Percentiles rank a stretch among this genome's conserved stretches.
Evolutionary conservation across 37 sponge, comb jelly and placozoan genomes (phyloP).

Genomic region (Tethya wilhelma): DNA sequence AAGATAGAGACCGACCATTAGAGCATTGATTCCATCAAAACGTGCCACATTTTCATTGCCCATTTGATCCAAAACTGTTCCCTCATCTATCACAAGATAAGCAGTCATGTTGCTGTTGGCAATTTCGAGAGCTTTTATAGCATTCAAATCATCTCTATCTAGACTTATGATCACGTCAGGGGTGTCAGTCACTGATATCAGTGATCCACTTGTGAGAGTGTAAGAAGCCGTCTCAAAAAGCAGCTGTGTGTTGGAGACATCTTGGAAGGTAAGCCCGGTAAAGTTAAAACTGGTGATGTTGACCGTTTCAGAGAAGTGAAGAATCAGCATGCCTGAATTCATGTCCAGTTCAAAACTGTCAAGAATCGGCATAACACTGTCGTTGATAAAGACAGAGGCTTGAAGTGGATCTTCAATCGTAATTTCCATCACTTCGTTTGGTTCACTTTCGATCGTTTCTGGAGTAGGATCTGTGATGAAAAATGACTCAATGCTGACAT

Average conservation of each 20-base stretch:
- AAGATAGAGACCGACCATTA: slow-evolving; percentile 32
- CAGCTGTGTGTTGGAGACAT: slow-evolving; percentile 57
- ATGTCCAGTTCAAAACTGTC: slow-evolving; percentile 81
- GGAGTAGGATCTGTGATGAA: slow-evolving; percentile 78
- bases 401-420: slow-evolving; percentile 25
- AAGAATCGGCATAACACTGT: slow-evolving; percentile 61
- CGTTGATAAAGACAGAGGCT: slow-evolving; percentile 58
- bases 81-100: slow-evolving; percentile 62
- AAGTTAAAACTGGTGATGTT: slow-evolving; percentile 70
- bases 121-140: slow-evolving; percentile 74
- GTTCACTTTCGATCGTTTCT: neutral
- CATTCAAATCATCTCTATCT: slow-evolving; percentile 72
- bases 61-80: slow-evolving; percentile 74
- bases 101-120: slow-evolving; percentile 43
- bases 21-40: slow-evolving; percentile 60
- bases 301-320: slow-evolving; percentile 89
- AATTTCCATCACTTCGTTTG: slow-evolving; percentile 61
- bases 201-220: slow-evolving; percentile 57
- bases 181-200: slow-evolving; percentile 55
- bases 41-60: slow-evolving; percentile 68
- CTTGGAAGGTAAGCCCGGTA: slow-evolving; percentile 61
- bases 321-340: slow-evolving; percentile 66
- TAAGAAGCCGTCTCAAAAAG: slow-evolving; percentile 38
- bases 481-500: slow-evolving; percentile 57
- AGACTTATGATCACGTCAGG: slow-evolving; percentile 58